Conservation (phyloP, 2,113 vertebrate species). For the Tyrannus savana region DNA sequence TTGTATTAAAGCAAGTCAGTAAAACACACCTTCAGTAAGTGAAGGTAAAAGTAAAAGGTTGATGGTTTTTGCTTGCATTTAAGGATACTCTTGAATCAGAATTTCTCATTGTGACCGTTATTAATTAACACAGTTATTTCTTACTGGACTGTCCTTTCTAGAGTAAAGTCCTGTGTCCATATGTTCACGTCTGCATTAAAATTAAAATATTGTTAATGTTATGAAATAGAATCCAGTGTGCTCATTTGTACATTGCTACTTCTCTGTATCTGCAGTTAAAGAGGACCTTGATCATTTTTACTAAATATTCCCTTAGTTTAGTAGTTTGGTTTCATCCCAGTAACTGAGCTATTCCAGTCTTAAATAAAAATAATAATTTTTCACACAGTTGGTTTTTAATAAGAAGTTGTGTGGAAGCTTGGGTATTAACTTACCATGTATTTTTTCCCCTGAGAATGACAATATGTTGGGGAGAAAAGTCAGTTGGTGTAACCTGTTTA, state of each 20-base stretch:
- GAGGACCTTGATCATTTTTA: background rate
- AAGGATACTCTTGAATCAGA: background rate
- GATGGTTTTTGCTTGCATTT: background rate
- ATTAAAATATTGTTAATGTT: background rate
- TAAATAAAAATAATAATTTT: background rate
- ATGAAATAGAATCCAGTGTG: background rate
- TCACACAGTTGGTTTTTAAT: background rate
- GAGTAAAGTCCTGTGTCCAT: fast-evolving
- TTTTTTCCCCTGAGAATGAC: background rate
- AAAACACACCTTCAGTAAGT: background rate
- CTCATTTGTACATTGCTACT: background rate
- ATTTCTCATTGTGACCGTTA: background rate
- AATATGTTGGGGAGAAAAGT: background rate
- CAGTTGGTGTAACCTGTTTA: background rate
- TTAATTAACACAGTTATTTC: background rate
- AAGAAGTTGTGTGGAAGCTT: background rate
- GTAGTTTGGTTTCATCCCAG: background rate
- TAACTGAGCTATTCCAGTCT: background rate
- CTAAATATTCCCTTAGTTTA: background rate
- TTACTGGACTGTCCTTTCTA: background rate
- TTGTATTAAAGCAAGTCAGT: background rate
- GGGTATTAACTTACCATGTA: background rate
- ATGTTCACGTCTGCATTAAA: background rate
- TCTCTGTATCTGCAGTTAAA: background rate
- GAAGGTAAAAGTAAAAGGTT: background rate